These are phyloP conservation scores for Chorisops tibialis DNA, from an alignment of 2,888 invertebrate genomes.

Conservation along the genomic window DNA sequence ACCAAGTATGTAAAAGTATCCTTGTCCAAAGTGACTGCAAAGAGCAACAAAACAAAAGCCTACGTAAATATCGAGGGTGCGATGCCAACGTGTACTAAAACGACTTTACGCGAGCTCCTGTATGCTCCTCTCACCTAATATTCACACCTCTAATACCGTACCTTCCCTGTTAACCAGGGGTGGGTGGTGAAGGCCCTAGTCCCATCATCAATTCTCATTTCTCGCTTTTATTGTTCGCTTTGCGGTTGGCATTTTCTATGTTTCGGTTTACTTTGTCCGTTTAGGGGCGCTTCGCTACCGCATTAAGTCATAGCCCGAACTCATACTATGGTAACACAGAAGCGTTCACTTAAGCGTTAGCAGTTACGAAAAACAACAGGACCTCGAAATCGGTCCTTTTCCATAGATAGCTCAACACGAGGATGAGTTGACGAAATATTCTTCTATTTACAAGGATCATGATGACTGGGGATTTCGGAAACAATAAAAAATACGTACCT, in stretches of 20 bases:
- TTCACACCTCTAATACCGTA: constrained; percentile 9
- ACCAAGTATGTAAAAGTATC: not conserved
- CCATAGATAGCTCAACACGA: too few species aligned
- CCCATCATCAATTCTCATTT: constrained; percentile 25
- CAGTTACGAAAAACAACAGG: not conserved
- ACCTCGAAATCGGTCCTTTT: too few species aligned
- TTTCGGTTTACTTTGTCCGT: not conserved
- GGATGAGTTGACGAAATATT: constrained; percentile 9
- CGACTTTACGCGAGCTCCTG: constrained; percentile 14
- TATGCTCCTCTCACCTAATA: constrained; percentile 16
- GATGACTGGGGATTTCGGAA: constrained; percentile 14
- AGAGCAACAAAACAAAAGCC: constrained; percentile 16
- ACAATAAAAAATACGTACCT: constrained; percentile 10
- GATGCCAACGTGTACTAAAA: constrained; percentile 23
- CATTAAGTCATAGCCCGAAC: not conserved
- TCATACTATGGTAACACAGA: not conserved
- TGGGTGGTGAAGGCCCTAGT: constrained; percentile 10
- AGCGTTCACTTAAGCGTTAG: constrained; percentile 5
- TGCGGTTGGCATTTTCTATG: constrained; percentile 20
- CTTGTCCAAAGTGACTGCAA: not conserved
- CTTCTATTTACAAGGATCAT: constrained; percentile 3
- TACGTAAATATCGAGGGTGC: constrained; percentile 21
- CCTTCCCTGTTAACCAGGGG: constrained; percentile 1
- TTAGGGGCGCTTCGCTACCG: not conserved
- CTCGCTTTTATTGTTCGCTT: constrained; percentile 22